Evolutionary conservation across 2,888 invertebrate species (phyloP).

Genomic region (Blera fallax): DNA sequence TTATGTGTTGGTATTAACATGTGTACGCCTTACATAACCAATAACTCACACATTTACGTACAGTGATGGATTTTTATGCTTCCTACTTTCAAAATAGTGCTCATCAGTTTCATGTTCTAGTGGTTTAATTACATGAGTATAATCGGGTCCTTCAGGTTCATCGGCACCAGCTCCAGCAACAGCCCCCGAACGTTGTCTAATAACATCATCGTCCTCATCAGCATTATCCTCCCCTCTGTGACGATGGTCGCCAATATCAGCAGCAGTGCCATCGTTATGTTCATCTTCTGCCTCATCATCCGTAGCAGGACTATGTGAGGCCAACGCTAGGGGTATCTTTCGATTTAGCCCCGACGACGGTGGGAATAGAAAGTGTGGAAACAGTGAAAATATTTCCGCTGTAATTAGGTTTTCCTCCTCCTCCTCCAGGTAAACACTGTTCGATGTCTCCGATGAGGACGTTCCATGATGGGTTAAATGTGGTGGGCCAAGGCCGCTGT

Average conservation of each 20-base stretch:
- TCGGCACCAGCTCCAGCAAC: constrained; percentile 55
- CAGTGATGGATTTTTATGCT: constrained; percentile 75
- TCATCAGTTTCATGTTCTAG: constrained; percentile 73
- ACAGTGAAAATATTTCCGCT: constrained; percentile 83
- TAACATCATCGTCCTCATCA: constrained; percentile 64
- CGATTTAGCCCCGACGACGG: constrained; percentile 81
- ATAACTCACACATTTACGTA: constrained; percentile 74
- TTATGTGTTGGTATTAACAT: background rate
- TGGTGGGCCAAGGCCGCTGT: constrained; percentile 82
- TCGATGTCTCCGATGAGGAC: constrained; percentile 82
- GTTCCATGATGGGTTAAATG: constrained; percentile 57
- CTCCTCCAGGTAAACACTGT: constrained; percentile 82
- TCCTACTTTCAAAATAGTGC: constrained; percentile 72
- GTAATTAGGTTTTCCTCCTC: constrained; percentile 79
- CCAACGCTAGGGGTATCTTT: constrained; percentile 81
- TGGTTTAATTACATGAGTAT: constrained; percentile 71
- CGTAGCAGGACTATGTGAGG: constrained; percentile 82
- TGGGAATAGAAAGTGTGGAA: constrained; percentile 85
- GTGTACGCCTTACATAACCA: constrained; percentile 61
- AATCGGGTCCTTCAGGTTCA: constrained; percentile 71
- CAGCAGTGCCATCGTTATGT: constrained; percentile 74
- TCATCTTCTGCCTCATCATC: constrained; percentile 78
- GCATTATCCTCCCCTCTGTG: constrained; percentile 76
- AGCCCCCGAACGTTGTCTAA: constrained; percentile 43
- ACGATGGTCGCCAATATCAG: constrained; percentile 74